Conservation (phyloP, 2,113 vertebrate genomes). For the Naja naja region DNA sequence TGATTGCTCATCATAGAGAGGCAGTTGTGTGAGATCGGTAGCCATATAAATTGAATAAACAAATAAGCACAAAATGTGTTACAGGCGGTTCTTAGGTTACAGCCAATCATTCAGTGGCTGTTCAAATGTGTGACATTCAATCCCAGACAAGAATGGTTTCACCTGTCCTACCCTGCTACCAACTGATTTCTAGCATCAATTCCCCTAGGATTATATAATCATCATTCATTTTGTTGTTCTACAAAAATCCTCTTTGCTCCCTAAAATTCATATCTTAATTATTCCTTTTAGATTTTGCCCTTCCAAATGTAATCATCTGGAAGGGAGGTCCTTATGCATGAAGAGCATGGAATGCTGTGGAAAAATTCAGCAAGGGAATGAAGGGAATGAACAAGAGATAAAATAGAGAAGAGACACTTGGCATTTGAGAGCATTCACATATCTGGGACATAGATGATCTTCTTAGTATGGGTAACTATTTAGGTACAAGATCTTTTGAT, state of each 20-base stretch:
- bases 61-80: neutral
- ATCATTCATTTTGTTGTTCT: neutral
- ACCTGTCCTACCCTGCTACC: neutral
- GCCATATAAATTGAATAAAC: neutral
- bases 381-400: neutral
- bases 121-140: neutral
- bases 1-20: neutral
- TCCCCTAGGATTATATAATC: neutral
- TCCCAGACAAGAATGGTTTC: neutral
- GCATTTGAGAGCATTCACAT: neutral
- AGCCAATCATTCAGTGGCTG: neutral
- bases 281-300: neutral
- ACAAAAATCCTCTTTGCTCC: neutral
- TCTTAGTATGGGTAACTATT: neutral
- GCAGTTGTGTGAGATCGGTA: neutral
- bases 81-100: neutral
- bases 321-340: neutral
- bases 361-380: neutral
- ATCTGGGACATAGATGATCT: neutral
- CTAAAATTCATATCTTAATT: neutral
- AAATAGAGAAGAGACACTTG: neutral
- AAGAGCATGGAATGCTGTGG: neutral
- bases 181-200: neutral
- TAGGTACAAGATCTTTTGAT: neutral
- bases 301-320: neutral